Evolutionary conservation across 2,888 invertebrate species (phyloP).

Genomic region (Metellina segmentata): DNA sequence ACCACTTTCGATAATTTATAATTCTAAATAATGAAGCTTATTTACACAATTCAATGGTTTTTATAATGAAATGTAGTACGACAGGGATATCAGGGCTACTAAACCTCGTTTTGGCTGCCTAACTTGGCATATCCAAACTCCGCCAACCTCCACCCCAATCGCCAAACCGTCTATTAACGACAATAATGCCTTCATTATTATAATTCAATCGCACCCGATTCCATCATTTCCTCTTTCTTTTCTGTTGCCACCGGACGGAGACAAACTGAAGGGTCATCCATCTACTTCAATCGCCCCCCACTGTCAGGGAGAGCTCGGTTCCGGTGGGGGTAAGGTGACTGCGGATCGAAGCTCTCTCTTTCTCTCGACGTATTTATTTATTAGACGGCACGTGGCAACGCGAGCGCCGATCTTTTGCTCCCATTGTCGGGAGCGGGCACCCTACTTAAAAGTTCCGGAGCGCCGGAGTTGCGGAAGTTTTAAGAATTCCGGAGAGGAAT

Average conservation of each 20-base stretch:
- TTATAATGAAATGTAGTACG: no score
- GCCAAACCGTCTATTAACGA: slow-evolving; percentile 62
- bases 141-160: slow-evolving; percentile 18
- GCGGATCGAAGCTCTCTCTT: slow-evolving; percentile 37
- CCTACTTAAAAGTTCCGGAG: slow-evolving; percentile 64
- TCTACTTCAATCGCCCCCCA: slow-evolving; percentile 71
- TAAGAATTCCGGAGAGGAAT: slow-evolving; percentile 69
- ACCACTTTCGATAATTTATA: no score
- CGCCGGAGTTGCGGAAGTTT: slow-evolving; percentile 56
- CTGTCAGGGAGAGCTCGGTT: slow-evolving; percentile 48
- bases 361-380: slow-evolving; percentile 73
- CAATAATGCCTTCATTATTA: slow-evolving; percentile 72
- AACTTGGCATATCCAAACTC: background rate
- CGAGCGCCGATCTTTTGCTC: slow-evolving; percentile 27
- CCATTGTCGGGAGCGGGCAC: slow-evolving; percentile 47
- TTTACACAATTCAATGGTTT: no score
- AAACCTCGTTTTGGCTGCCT: background rate
- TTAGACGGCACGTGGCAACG: slow-evolving; percentile 70
- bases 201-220: slow-evolving; percentile 72
- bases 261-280: slow-evolving; percentile 76
- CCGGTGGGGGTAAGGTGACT: slow-evolving; percentile 74
- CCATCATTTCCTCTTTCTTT: slow-evolving; percentile 64
- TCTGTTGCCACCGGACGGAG: slow-evolving; percentile 72
- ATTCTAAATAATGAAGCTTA: no score
- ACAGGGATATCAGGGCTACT: no score